These are phyloP conservation scores for Drosophila mayaguana DNA, from an alignment of 2,888 invertebrate species.

Conservation along the genomic window DNA sequence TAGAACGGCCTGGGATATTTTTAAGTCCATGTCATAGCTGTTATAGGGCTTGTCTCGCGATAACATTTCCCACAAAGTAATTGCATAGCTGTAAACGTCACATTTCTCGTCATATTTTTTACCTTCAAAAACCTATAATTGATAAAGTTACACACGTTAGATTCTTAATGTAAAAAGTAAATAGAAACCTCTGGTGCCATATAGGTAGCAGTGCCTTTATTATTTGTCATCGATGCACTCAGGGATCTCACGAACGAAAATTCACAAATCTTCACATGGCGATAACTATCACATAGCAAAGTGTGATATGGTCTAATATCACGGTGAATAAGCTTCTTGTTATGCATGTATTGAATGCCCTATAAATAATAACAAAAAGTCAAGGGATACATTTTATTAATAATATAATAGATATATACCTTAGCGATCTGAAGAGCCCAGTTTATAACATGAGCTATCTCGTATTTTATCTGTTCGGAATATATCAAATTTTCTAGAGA, in stretches of 20 bases:
- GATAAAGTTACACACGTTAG: background rate
- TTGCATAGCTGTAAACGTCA: constrained; percentile 51
- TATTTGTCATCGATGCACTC: constrained; percentile 27
- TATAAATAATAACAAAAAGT: constrained; percentile 5
- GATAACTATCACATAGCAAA: constrained; percentile 17
- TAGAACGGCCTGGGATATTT: background rate
- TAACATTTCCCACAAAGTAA: constrained; percentile 51
- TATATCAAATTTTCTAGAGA: constrained; percentile 36
- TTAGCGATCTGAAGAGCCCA: constrained; percentile 50
- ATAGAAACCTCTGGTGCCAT: constrained; percentile 60
- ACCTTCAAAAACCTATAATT: constrained; percentile 23
- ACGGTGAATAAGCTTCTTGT: constrained; percentile 50
- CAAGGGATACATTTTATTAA: background rate
- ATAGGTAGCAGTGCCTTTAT: constrained; percentile 44
- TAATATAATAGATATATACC: constrained; percentile 19
- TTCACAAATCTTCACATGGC: constrained; percentile 46
- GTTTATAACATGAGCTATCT: constrained; percentile 31
- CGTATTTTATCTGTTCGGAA: constrained; percentile 9
- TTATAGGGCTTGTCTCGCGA: constrained; percentile 39
- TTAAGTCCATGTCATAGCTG: accelerated
- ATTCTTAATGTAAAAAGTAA: background rate
- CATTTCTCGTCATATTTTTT: constrained; percentile 34
- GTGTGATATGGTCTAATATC: constrained; percentile 48
- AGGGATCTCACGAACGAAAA: constrained; percentile 38
- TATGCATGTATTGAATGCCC: constrained; percentile 54